Conservation (phyloP, 2,797 vertebrate genomes). For the Malacoctenus gilli region DNA sequence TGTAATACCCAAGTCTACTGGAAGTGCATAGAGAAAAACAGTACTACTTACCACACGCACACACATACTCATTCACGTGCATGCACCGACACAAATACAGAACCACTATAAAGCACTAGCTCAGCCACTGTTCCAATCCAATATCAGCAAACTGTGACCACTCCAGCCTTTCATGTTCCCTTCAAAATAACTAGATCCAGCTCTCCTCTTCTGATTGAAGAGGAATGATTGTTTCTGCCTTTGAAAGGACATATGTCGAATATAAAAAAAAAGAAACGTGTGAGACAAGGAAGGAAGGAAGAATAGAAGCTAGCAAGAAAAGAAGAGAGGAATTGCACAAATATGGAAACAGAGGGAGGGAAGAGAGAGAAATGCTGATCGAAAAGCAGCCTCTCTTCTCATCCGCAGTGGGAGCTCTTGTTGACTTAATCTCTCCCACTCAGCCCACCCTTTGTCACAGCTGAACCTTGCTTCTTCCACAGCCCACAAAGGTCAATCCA, state of each 20-base stretch:
- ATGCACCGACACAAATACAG: conserved; percentile 45
- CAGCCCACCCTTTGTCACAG: conserved; percentile 48
- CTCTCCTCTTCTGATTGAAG: conserved; percentile 68
- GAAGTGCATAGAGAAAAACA: conserved; percentile 36
- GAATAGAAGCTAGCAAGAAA: conserved; percentile 13
- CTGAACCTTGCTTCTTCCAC: conserved; percentile 51
- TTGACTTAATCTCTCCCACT: conserved; percentile 62
- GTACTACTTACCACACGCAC: conserved; percentile 27
- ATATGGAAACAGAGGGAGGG: conserved; percentile 19
- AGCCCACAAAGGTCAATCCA: conserved; percentile 52
- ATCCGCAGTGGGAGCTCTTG: conserved; percentile 54
- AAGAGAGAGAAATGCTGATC: conserved; percentile 40
- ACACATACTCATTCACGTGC: conserved; percentile 26
- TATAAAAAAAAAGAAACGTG: conserved; percentile 24
- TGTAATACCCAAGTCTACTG: conserved; percentile 41
- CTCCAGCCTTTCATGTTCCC: conserved; percentile 78
- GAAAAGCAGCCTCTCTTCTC: conserved; percentile 50
- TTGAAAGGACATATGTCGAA: conserved; percentile 68
- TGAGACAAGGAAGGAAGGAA: conserved; percentile 17
- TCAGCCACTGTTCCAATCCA: conserved; percentile 64
- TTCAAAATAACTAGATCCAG: conserved; percentile 74
- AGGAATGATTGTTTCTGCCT: conserved; percentile 76
- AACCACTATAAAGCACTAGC: conserved; percentile 51
- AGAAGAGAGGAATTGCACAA: conserved; percentile 2
- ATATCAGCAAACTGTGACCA: conserved; percentile 74